A percentile compares a stretch with the other conserved stretches of the same genome.
phyloP scores from a whole-genome alignment of 2,888 invertebrate species.

The Lochmaea capreae region DNA sequence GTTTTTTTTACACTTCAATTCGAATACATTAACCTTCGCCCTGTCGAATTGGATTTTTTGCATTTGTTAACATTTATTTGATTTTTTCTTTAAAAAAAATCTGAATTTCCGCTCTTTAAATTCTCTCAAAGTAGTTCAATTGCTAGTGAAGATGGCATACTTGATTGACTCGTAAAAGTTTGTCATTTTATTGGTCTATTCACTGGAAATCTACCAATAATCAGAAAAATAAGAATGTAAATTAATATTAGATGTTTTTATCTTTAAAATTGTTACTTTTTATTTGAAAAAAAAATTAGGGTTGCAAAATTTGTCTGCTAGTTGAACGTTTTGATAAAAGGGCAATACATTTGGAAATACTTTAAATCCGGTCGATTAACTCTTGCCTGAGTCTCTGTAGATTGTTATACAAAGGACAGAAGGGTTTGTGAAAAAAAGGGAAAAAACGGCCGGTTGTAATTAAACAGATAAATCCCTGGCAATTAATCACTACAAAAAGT shows the following conservation, averaged over 20 bases:
- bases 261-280: not conserved
- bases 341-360: not conserved
- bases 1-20: slow-evolving; percentile 27
- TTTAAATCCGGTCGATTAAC: not conserved
- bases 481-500: not conserved
- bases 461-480: not conserved
- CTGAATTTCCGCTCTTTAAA: too few species aligned
- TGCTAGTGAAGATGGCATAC: too few species aligned
- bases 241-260: not conserved
- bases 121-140: too few species aligned
- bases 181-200: too few species aligned
- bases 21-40: slow-evolving; percentile 27
- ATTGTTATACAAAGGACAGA: not conserved
- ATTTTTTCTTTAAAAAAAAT: too few species aligned
- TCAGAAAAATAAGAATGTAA: not conserved
- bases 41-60: not conserved
- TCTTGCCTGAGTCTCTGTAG: not conserved
- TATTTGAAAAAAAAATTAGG: not conserved
- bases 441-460: not conserved
- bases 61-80: too few species aligned
- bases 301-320: not conserved
- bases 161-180: too few species aligned
- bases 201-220: too few species aligned
- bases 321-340: not conserved
- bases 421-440: not conserved